phyloP scores from a whole-genome alignment of 2,797 vertebrate genomes.

The Clarias laeviceps region DNA sequence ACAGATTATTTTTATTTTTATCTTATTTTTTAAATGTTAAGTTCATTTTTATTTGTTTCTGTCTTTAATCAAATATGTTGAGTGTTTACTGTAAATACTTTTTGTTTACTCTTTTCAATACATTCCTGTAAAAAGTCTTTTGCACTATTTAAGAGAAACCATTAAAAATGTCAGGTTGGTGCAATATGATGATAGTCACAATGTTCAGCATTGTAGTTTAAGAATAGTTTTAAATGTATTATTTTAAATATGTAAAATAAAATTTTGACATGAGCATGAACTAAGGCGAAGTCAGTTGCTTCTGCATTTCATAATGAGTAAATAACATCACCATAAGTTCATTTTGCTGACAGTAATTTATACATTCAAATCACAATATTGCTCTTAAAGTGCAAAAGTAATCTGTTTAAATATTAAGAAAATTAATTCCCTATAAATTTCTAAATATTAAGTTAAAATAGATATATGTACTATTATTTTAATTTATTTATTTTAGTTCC shows the following conservation, averaged over 20 bases:
- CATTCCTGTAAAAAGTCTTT: slow-evolving; percentile 97
- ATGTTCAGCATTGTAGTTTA: slow-evolving; percentile 92
- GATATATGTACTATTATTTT: slow-evolving; percentile 53
- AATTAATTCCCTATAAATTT: neutral
- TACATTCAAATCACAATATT: neutral
- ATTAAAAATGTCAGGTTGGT: slow-evolving; percentile 92
- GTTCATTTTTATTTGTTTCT: slow-evolving; percentile 64
- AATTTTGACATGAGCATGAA: slow-evolving; percentile 93
- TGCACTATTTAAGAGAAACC: slow-evolving; percentile 97
- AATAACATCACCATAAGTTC: neutral
- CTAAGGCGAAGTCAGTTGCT: slow-evolving; percentile 78
- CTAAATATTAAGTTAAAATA: slow-evolving; percentile 14
- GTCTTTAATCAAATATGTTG: slow-evolving; percentile 78
- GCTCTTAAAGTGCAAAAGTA: slow-evolving; percentile 31
- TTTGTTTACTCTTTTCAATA: slow-evolving; percentile 82
- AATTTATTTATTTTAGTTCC: slow-evolving; percentile 46
- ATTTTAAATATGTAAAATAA: slow-evolving; percentile 99
- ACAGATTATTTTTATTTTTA: slow-evolving; percentile 79
- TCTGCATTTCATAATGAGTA: slow-evolving; percentile 36
- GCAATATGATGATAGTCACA: slow-evolving; percentile 92
- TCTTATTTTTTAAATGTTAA: slow-evolving; percentile 68
- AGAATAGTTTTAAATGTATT: slow-evolving; percentile 93
- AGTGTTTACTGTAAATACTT: slow-evolving; percentile 87
- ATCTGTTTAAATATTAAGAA: neutral
- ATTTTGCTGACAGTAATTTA: neutral